Percentiles rank a stretch among this genome's conserved stretches.
Evolutionary conservation across 2,888 invertebrate species (phyloP).

Genomic region (Saturnia pavonia): DNA sequence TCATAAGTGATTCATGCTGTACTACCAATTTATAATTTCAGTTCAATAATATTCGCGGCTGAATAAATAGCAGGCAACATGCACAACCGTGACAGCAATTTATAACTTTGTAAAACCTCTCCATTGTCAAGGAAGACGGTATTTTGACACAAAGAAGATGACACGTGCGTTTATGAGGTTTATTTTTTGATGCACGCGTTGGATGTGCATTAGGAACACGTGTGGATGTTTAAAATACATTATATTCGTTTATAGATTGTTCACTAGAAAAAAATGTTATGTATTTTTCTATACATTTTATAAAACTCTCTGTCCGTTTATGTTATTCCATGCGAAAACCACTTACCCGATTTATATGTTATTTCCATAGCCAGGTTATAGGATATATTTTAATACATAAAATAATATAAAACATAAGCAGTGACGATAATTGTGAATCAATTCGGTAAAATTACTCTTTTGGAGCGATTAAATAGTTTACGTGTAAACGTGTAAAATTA

Average conservation of each 20-base stretch:
- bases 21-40: constrained; percentile 22
- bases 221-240: constrained; percentile 7
- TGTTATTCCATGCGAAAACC: too few relatives aligned
- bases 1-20: constrained; percentile 30
- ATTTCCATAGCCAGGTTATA: too few relatives aligned
- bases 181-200: constrained; percentile 24
- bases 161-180: constrained; percentile 33
- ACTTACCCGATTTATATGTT: too few relatives aligned
- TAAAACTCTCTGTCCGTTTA: too few relatives aligned
- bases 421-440: too few relatives aligned
- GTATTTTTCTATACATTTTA: too few relatives aligned
- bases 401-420: too few relatives aligned
- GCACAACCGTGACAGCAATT: neutral
- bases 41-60: neutral
- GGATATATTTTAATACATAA: too few relatives aligned
- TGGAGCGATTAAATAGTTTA: too few relatives aligned
- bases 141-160: constrained; percentile 46
- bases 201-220: constrained; percentile 19
- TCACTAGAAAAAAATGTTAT: neutral
- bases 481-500: too few relatives aligned
- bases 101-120: constrained; percentile 20
- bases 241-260: neutral
- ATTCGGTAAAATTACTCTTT: too few relatives aligned
- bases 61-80: neutral
- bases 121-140: constrained; percentile 38